These are phyloP conservation scores for Philotrypesis tridentata DNA, from an alignment of 1,140 invertebrate species.

Conservation along the genomic window DNA sequence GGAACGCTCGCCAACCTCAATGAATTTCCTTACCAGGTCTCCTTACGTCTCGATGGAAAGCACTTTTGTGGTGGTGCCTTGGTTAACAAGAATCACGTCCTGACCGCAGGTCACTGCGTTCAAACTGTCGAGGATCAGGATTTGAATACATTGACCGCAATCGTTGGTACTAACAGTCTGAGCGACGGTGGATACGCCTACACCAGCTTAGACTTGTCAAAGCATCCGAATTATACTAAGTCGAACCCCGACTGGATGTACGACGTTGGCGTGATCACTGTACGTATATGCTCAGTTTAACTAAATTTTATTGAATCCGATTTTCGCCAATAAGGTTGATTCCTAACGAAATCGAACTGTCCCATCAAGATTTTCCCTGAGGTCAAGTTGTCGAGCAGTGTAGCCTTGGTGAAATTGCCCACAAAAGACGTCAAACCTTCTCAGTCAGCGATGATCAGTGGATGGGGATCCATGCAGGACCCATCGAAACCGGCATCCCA, in stretches of 20 bases:
- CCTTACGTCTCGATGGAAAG: not conserved
- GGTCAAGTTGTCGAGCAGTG: conserved; percentile 17
- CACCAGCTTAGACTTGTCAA: no score
- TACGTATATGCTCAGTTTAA: conserved; percentile 28
- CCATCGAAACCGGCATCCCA: not conserved
- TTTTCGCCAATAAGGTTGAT: no score
- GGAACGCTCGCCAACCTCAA: not conserved
- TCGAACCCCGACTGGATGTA: not conserved
- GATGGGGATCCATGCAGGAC: conserved; percentile 27
- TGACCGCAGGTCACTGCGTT: conserved; percentile 54
- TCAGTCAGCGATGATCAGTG: conserved; percentile 16
- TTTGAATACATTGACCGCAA: not conserved
- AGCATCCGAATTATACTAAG: no score
- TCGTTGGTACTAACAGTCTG: conserved; percentile 26
- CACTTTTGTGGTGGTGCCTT: conserved; percentile 53
- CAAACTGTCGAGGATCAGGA: not conserved
- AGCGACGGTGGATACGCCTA: conserved; percentile 16
- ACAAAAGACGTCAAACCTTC: not conserved
- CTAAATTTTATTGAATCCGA: not conserved
- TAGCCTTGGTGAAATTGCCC: conserved; percentile 14
- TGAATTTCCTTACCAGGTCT: conserved; percentile 53
- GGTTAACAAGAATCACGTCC: conserved; percentile 27
- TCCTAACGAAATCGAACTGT: no score
- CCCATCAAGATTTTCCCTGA: no score
- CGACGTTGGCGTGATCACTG: conserved; percentile 45